Evolutionary conservation across 2,797 vertebrate species (phyloP).

Genomic region (Halcyon badia): DNA sequence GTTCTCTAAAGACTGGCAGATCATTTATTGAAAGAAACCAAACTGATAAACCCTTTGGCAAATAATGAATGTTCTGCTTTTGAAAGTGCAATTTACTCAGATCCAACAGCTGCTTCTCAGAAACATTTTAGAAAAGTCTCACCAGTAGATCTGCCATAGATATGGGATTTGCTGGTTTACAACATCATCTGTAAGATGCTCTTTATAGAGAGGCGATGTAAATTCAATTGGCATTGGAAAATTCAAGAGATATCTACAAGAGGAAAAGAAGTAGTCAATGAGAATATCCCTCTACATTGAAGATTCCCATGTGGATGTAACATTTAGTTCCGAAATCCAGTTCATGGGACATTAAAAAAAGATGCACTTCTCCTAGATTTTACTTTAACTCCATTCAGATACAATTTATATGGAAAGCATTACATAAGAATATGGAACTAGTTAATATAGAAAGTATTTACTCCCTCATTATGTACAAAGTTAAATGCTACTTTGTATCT

Average conservation of each 20-base stretch:
- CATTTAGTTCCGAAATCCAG: not conserved
- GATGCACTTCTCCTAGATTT: not conserved
- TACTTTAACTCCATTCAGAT: not conserved
- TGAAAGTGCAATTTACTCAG: not conserved
- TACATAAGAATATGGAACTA: not conserved
- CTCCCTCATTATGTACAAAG: not conserved
- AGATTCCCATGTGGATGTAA: not conserved
- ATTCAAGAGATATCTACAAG: constrained; percentile 88
- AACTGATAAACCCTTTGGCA: not conserved
- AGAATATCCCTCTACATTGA: not conserved
- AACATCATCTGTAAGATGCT: constrained; percentile 84
- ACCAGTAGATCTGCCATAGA: constrained; percentile 94
- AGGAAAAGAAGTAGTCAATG: not conserved
- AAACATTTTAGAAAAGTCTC: constrained; percentile 63
- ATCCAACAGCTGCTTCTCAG: not conserved
- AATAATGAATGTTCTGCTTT: not conserved
- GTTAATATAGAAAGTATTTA: not conserved
- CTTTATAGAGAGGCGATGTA: constrained; percentile 81
- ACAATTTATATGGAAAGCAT: not conserved
- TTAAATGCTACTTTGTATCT: not conserved
- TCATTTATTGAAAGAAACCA: not conserved
- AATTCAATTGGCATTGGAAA: constrained; percentile 86
- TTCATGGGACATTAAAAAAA: not conserved
- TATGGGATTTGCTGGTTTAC: constrained; percentile 86
- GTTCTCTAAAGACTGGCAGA: not conserved